These are phyloP conservation scores for Sturnus vulgaris DNA, from an alignment of 2,113 vertebrate genomes.

Conservation along the genomic window DNA sequence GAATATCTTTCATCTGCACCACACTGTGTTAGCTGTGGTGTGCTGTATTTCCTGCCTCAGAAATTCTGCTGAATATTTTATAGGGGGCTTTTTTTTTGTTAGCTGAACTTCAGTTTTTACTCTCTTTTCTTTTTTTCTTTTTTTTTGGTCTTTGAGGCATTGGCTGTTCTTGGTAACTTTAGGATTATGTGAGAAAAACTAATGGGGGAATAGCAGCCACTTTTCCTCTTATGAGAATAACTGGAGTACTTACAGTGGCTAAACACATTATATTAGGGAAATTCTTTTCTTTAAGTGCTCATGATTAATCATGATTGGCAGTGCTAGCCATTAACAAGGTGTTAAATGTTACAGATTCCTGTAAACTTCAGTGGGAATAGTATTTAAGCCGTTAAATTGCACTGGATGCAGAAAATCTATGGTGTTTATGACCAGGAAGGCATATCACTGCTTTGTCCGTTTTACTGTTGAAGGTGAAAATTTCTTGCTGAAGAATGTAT, in stretches of 20 bases:
- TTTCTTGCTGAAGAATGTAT: background rate
- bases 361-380: background rate
- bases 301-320: background rate
- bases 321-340: background rate
- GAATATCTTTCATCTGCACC: slow-evolving; percentile 3
- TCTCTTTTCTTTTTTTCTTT: background rate
- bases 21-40: background rate
- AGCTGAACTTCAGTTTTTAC: slow-evolving; percentile 18
- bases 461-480: background rate
- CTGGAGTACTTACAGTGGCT: background rate
- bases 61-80: slow-evolving; percentile 55
- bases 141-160: background rate
- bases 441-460: background rate
- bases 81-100: background rate
- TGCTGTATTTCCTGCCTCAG: slow-evolving; percentile 24
- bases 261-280: background rate
- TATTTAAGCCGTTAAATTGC: slow-evolving; percentile 16
- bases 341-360: slow-evolving; percentile 9
- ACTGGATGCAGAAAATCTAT: background rate
- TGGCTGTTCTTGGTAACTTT: slow-evolving; percentile 23
- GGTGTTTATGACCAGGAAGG: background rate
- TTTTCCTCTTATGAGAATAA: slow-evolving; percentile 14
- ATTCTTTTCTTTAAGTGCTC: background rate
- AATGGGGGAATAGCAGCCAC: background rate
- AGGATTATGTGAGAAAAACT: slow-evolving; percentile 24